Percentiles rank a stretch among this genome's conserved stretches.
Conservation (phyloP, 2,888 invertebrate species). For the Eupithecia insigniata region DNA sequence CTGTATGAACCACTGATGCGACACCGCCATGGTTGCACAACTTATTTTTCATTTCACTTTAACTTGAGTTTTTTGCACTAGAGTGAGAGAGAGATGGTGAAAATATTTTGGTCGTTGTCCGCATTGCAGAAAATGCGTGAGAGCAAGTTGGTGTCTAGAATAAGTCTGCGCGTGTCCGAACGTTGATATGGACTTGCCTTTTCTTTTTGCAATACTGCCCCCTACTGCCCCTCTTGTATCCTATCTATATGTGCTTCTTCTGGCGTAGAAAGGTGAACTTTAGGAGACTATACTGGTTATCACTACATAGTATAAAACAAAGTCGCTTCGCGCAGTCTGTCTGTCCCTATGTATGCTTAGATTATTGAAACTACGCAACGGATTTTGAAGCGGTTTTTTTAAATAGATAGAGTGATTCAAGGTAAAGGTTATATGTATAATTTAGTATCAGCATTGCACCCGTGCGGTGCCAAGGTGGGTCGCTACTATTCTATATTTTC, state of each 20-base stretch:
- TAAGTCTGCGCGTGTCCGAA: constrained; percentile 56
- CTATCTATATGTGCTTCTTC: constrained; percentile 36
- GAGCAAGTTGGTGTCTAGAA: constrained; percentile 55
- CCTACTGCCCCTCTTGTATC: constrained; percentile 55
- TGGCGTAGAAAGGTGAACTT: constrained; percentile 35
- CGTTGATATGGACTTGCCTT: constrained; percentile 50
- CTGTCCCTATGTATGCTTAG: too few relatives aligned
- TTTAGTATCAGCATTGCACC: too few relatives aligned
- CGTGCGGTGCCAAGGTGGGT: too few relatives aligned
- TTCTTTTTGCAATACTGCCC: constrained; percentile 54
- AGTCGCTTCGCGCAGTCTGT: too few relatives aligned
- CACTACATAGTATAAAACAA: too few relatives aligned
- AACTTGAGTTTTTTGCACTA: constrained; percentile 42
- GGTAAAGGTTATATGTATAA: too few relatives aligned
- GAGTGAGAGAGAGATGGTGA: constrained; percentile 47
- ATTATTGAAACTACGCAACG: too few relatives aligned
- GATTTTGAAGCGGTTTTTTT: too few relatives aligned
- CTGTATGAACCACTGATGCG: constrained; percentile 81
- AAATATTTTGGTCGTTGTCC: constrained; percentile 41
- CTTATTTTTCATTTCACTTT: constrained; percentile 50
- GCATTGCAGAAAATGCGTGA: constrained; percentile 65
- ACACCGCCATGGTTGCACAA: constrained; percentile 69
- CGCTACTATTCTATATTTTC: too few relatives aligned
- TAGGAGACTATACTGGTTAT: constrained; percentile 4
- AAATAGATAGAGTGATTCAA: too few relatives aligned